A percentile compares a stretch with the other conserved stretches of the same genome.
Evolutionary conservation across 2,113 vertebrate species (phyloP).

Genomic region (Condylura cristata): DNA sequence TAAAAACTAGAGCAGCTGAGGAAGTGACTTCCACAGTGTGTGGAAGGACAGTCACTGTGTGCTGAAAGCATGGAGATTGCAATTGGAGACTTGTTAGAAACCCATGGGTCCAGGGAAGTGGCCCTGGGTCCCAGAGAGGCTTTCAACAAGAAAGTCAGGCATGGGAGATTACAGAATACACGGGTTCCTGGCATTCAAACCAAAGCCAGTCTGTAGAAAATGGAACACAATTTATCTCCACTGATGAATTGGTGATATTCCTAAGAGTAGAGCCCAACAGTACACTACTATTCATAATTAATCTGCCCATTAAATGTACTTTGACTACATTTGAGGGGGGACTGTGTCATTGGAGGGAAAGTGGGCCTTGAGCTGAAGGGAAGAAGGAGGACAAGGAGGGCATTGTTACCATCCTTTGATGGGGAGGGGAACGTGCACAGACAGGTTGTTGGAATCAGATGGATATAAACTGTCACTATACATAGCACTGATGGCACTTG

Average conservation of each 20-base stretch:
- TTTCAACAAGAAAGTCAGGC: neutral
- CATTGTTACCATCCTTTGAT: neutral
- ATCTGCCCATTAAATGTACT: neutral
- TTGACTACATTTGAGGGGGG: rapidly evolving
- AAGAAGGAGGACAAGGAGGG: neutral
- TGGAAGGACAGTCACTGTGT: neutral
- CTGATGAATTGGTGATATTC: neutral
- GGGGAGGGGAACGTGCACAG: neutral
- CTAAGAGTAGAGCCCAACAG: neutral
- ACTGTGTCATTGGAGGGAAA: neutral
- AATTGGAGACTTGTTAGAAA: neutral
- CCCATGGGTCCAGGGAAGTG: neutral
- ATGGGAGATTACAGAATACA: neutral
- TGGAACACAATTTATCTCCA: neutral
- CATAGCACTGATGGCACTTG: neutral
- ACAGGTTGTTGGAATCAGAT: neutral
- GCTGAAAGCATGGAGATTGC: neutral
- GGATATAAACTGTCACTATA: neutral
- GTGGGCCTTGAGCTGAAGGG: neutral
- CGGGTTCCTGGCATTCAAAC: neutral
- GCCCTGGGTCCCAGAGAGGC: neutral
- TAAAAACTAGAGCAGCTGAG: neutral
- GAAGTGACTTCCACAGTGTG: neutral
- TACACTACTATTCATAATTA: neutral
- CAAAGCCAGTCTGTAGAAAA: neutral